A percentile compares a stretch with the other conserved stretches of the same genome.
phyloP scores from a whole-genome alignment of 1,140 invertebrate species.

The Thalassaphorura encarpata region DNA sequence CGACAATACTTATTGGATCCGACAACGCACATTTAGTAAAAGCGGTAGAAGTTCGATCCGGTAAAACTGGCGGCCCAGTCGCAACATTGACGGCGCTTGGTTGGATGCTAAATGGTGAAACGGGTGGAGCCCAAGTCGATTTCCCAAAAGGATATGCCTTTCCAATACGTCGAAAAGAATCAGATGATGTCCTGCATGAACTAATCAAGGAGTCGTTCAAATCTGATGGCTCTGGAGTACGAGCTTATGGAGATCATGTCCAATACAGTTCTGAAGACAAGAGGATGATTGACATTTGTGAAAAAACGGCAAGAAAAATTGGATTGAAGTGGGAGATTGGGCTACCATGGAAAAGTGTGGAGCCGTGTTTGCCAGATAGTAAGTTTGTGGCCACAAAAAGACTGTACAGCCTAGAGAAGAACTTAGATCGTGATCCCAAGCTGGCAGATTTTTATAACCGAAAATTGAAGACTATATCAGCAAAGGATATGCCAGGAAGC shows the following conservation, averaged over 20 bases:
- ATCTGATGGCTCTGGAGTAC: conserved; percentile 11
- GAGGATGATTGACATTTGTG: neutral
- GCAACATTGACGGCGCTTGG: too few species aligned
- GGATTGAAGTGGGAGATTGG: conserved; percentile 4
- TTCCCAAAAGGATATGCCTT: neutral
- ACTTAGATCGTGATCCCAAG: conserved; percentile 1
- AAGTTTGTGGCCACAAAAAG: neutral
- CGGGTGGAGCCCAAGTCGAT: too few species aligned
- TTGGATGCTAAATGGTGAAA: too few species aligned
- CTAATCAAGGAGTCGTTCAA: conserved; percentile 16
- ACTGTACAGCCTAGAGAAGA: conserved; percentile 5
- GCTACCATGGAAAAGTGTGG: conserved; percentile 12
- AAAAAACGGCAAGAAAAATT: conserved; percentile 1
- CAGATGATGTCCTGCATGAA: conserved; percentile 2
- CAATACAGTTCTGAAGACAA: conserved; percentile 8
- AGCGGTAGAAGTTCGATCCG: too few species aligned
- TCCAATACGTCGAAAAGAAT: neutral
- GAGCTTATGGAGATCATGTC: neutral
- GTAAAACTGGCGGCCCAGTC: too few species aligned
- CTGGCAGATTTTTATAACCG: neutral
- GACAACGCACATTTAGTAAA: too few species aligned
- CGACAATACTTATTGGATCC: too few species aligned
- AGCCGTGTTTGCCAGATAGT: conserved; percentile 4
- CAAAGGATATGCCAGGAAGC: conserved; percentile 9
- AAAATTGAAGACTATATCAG: conserved; percentile 11